These are phyloP conservation scores for Aradophagus sp. DNA, from an alignment of 1,140 invertebrate species.

Conservation along the genomic window DNA sequence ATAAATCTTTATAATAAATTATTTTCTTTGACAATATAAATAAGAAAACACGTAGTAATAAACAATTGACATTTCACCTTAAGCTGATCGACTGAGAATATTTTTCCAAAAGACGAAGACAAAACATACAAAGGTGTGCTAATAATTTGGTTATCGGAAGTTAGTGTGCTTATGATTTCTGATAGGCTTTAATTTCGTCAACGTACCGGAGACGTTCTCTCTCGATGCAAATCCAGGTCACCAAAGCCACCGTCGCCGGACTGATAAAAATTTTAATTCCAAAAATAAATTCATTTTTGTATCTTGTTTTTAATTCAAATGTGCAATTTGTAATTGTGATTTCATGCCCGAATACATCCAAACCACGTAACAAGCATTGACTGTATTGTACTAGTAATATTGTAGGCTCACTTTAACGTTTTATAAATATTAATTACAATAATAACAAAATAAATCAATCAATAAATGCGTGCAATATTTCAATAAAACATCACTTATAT, in stretches of 20 bases:
- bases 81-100: too few relatives aligned
- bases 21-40: too few relatives aligned
- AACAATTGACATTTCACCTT: too few relatives aligned
- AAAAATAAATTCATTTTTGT: slow-evolving; percentile 37
- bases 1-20: too few relatives aligned
- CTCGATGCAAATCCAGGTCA: slow-evolving; percentile 70
- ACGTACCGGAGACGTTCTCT: slow-evolving; percentile 73
- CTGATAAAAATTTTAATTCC: slow-evolving; percentile 65
- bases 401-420: slow-evolving; percentile 15
- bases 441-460: too few relatives aligned
- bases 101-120: too few relatives aligned
- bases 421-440: slow-evolving; percentile 1
- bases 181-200: slow-evolving; percentile 43
- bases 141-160: slow-evolving; percentile 14
- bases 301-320: slow-evolving; percentile 8
- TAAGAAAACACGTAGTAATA: too few relatives aligned
- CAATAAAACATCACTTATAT: too few relatives aligned
- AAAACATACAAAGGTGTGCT: slow-evolving; percentile 5
- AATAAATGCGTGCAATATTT: too few relatives aligned
- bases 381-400: slow-evolving; percentile 29
- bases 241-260: slow-evolving; percentile 72
- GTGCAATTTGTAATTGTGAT: slow-evolving; percentile 21
- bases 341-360: slow-evolving; percentile 43
- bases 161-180: slow-evolving; percentile 9
- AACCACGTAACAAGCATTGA: slow-evolving; percentile 36